Evolutionary conservation across 2,888 invertebrate genomes (phyloP), one percentile per base, ranked within the genome.

Genomic region (Buathra laborator): DNA sequence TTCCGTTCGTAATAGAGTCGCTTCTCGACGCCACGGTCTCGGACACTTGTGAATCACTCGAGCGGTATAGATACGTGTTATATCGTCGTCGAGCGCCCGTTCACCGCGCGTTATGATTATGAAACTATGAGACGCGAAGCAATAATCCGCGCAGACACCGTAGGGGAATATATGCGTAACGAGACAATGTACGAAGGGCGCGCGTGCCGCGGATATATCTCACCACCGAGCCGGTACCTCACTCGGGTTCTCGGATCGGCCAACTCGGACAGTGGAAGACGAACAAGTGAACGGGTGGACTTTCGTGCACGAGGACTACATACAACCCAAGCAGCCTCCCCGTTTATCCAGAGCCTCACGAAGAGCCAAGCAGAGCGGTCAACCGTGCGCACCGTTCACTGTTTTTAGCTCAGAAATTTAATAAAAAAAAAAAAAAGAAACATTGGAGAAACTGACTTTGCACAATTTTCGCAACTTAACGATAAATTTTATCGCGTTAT

Each of bases 241-340:
- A 64, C 51, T 64, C 46, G 72, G 68, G 51, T 53, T 81, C 66
- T 66, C 43, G 59, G 59, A 32, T 81, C 76, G 86, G 87, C 89
- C 89, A 85, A 89, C 89, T 89, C 89, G 89, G 81, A 86, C 87
- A 89, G 89, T 90, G 89, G 88, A 89, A 89, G 91, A 91, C 90
- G 91, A 89, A 88, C 89, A 89, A 90, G 90, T 89, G 92, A 92
- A 90, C 88, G 87, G 86, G 88, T 88, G 87, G 85, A 88, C 87
- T 85, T 82, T 79, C 82, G 79, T 51, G 79, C 67, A 32, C 75
- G 79, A 85, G 71, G 66, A 79, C 71, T 85, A 72, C 79, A 71
- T 80, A 66, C 53, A 75, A 76, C 43, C 81, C 44, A 32, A 43
- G 67, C 16, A 44, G 43, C 51, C 78, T 83, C 83, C 78, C 83